A percentile compares a stretch with the other conserved stretches of the same genome.
These are phyloP conservation scores for Eudorcas thomsonii DNA, from an alignment of 2,113 vertebrate species.

Conservation along the genomic window DNA sequence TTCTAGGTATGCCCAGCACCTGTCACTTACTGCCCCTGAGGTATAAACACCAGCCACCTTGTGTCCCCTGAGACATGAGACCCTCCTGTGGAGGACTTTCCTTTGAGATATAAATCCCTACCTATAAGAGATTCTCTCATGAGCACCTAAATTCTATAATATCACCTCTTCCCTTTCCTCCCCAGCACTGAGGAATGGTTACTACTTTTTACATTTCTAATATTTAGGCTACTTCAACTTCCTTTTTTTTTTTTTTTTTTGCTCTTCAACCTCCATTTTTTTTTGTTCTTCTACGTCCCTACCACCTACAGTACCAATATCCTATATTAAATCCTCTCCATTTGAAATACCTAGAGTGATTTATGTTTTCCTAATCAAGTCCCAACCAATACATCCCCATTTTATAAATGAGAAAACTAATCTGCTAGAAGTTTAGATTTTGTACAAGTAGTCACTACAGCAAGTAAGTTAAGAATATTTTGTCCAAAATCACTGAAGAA, in stretches of 20 bases:
- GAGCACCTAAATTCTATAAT: fast-evolving
- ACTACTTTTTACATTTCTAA: not conserved
- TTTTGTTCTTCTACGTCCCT: not conserved
- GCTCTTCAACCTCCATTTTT: not conserved
- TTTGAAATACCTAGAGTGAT: not conserved
- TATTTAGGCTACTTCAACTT: not conserved
- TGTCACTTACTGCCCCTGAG: not conserved
- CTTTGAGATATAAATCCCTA: not conserved
- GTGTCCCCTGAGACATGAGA: not conserved
- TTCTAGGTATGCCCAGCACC: not conserved
- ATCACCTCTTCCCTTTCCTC: not conserved
- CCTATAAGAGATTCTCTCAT: no score
- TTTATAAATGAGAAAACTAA: not conserved
- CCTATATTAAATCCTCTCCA: not conserved
- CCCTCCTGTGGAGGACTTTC: not conserved
- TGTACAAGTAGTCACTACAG: not conserved
- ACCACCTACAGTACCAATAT: not conserved
- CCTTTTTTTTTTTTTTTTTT: not conserved
- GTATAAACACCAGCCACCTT: not conserved
- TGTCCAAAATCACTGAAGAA: not conserved
- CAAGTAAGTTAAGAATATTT: not conserved
- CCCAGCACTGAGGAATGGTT: not conserved
- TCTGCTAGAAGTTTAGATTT: not conserved
- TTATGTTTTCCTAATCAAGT: not conserved
- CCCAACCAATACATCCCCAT: not conserved